phyloP scores from a whole-genome alignment of 2,797 vertebrate genomes.

The Rhinichthys osculus region DNA sequence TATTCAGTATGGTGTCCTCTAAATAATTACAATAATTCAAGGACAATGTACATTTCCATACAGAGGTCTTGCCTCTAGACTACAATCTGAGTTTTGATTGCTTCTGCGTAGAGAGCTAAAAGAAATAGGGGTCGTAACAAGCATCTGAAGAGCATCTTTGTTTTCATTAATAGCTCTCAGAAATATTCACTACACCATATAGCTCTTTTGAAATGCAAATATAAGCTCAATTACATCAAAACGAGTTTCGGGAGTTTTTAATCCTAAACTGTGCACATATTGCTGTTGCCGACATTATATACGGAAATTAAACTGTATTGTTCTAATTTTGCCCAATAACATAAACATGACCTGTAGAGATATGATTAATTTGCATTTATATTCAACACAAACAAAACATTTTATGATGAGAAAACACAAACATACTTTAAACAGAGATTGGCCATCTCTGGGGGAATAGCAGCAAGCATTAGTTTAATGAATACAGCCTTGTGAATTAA shows the following conservation, averaged over 20 bases:
- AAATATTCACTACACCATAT: background rate
- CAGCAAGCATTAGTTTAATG: constrained; percentile 53
- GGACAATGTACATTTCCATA: constrained; percentile 14
- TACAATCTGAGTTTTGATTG: constrained; percentile 23
- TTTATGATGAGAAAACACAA: constrained; percentile 61
- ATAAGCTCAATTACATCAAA: constrained; percentile 37
- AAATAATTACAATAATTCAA: constrained; percentile 15
- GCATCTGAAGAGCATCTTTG: background rate
- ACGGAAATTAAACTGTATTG: constrained; percentile 10
- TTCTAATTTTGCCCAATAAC: constrained; percentile 36
- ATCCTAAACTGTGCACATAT: constrained; percentile 22
- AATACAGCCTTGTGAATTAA: constrained; percentile 54
- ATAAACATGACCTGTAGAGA: constrained; percentile 49
- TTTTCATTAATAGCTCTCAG: constrained; percentile 30
- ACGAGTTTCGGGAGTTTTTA: constrained; percentile 1
- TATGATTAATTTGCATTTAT: constrained; percentile 64
- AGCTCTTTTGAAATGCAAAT: constrained; percentile 43
- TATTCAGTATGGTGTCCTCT: background rate
- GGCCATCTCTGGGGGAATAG: constrained; percentile 44
- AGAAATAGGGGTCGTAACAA: background rate
- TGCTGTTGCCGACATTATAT: background rate
- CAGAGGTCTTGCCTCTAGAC: background rate
- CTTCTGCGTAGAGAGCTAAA: background rate
- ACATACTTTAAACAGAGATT: constrained; percentile 59
- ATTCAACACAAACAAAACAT: constrained; percentile 59